Percentiles rank a stretch among this genome's conserved stretches.
Evolutionary conservation across 2,113 vertebrate species (phyloP).

Genomic region (Megaceryle maxima): DNA sequence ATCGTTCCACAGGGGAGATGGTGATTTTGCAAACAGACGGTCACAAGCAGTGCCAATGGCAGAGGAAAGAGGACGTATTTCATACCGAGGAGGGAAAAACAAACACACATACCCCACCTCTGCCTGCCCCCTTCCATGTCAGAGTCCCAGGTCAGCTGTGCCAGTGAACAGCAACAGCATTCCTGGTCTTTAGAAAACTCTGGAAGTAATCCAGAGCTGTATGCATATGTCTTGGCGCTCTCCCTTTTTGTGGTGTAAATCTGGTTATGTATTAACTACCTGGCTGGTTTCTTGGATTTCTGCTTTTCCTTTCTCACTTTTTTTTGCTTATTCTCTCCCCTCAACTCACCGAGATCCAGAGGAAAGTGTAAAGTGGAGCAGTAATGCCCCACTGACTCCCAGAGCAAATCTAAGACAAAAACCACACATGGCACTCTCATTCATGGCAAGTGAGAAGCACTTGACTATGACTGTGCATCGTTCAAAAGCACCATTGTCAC

Average conservation of each 20-base stretch:
- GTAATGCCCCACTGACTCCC: not conserved
- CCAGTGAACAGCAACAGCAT: slow-evolving; percentile 48
- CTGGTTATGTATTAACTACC: not conserved
- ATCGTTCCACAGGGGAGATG: not conserved
- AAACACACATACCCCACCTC: slow-evolving; percentile 43
- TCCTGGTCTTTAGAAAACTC: slow-evolving; percentile 36
- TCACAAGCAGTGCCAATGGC: not conserved
- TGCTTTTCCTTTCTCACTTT: not conserved
- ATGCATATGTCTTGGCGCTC: not conserved
- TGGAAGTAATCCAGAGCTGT: slow-evolving; percentile 53
- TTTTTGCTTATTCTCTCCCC: not conserved
- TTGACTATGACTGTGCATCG: not conserved
- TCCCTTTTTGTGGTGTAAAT: not conserved
- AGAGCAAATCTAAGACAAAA: not conserved
- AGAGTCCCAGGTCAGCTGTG: slow-evolving; percentile 56
- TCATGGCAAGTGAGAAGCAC: slow-evolving; percentile 4
- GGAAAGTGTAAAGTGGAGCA: not conserved
- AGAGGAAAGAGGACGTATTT: slow-evolving; percentile 51
- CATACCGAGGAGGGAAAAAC: slow-evolving; percentile 51
- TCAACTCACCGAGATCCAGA: not conserved
- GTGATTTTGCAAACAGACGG: slow-evolving; percentile 19
- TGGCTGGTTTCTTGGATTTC: not conserved
- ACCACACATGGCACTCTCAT: not conserved
- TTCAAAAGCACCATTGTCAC: not conserved
- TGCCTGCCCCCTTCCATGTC: slow-evolving; percentile 7